Conservation (phyloP, 2,113 vertebrate genomes). For the Myocastor coypus region DNA sequence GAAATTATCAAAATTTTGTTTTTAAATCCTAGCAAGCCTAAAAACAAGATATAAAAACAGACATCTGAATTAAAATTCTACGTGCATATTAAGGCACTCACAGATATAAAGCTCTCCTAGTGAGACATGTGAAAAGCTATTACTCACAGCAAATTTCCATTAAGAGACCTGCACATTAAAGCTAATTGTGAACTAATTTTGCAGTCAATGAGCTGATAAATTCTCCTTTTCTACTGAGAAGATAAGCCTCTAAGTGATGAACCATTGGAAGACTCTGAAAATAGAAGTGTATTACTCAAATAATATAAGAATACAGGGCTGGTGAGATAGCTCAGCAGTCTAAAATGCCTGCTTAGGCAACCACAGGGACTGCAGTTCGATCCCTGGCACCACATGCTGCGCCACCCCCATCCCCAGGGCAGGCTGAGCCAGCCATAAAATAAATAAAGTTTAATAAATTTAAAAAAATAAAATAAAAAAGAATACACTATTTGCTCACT, state of each 20-base stretch:
- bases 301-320: not conserved
- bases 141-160: not conserved
- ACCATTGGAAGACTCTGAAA: not conserved
- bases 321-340: too few relatives aligned
- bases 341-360: too few relatives aligned
- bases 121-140: conserved; percentile 10
- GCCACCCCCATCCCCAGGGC: too few relatives aligned
- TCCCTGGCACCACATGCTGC: too few relatives aligned
- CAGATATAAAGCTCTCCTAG: conserved; percentile 35
- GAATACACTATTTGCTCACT: conserved; percentile 5
- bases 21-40: conserved; percentile 30
- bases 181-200: conserved; percentile 9
- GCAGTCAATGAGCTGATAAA: conserved; percentile 1
- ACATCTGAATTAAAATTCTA: not conserved
- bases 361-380: too few relatives aligned
- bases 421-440: too few relatives aligned
- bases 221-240: not conserved
- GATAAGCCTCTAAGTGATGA: not conserved
- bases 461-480: too few relatives aligned
- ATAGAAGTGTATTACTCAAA: conserved; percentile 35
- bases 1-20: conserved; percentile 32
- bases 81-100: conserved; percentile 2
- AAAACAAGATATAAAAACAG: conserved; percentile 9
- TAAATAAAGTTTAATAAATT: too few relatives aligned
- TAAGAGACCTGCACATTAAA: not conserved